phyloP scores from a whole-genome alignment of 2,113 vertebrate genomes.

The Xiphorhynchus elegans region DNA sequence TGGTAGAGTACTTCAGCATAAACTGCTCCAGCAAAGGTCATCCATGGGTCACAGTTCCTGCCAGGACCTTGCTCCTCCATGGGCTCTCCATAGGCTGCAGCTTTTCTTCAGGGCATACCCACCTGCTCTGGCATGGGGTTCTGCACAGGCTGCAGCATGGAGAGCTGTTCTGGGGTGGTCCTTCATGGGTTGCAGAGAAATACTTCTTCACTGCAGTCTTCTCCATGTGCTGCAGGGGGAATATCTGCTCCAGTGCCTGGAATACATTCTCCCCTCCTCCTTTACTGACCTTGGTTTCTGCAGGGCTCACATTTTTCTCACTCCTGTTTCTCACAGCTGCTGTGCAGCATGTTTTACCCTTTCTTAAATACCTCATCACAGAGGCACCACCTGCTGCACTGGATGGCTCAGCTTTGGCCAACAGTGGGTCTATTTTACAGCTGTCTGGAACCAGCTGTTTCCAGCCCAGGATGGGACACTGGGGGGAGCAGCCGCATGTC shows the following conservation, averaged over 20 bases:
- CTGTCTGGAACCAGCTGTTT: background rate
- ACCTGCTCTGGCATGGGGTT: background rate
- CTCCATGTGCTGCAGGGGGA: background rate
- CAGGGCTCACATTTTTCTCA: background rate
- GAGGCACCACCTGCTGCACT: background rate
- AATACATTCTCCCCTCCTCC: background rate
- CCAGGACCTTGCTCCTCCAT: background rate
- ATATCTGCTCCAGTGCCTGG: background rate
- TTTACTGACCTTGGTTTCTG: background rate
- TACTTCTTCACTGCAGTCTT: background rate
- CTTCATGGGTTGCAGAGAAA: background rate
- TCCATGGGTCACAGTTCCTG: rapidly evolving
- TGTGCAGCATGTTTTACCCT: background rate
- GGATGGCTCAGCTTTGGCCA: background rate
- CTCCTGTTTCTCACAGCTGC: background rate
- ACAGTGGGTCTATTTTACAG: background rate
- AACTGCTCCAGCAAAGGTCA: background rate
- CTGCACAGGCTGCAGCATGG: background rate
- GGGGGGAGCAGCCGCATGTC: background rate
- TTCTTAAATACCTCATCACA: background rate
- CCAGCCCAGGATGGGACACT: background rate
- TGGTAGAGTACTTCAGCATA: background rate
- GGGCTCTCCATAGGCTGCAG: background rate
- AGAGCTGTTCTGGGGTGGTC: background rate
- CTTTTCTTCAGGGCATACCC: background rate